These are phyloP conservation scores for Neria commutata DNA, from an alignment of 2,888 invertebrate species.

Conservation along the genomic window DNA sequence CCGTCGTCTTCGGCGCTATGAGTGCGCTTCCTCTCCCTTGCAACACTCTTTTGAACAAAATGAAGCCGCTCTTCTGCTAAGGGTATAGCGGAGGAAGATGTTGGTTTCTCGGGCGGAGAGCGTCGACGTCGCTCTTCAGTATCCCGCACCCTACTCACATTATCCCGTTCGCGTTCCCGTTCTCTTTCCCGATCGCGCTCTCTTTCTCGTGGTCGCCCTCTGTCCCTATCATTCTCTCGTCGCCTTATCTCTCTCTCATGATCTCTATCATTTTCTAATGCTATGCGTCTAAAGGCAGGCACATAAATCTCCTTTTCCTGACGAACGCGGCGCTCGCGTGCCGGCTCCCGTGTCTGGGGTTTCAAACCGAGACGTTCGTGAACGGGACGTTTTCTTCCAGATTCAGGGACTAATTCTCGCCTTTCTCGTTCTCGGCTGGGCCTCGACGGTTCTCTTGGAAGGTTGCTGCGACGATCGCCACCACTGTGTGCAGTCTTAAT, in stretches of 20 bases:
- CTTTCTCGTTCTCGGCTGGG: constrained; percentile 31
- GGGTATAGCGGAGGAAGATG: background rate
- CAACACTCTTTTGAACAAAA: background rate
- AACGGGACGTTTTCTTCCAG: constrained; percentile 56
- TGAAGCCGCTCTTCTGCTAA: background rate
- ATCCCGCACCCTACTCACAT: constrained; percentile 15
- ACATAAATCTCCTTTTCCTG: constrained; percentile 59
- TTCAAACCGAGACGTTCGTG: constrained; percentile 64
- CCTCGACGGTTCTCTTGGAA: too few relatives aligned
- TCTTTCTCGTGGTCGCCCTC: constrained; percentile 31
- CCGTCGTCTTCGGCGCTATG: constrained; percentile 20
- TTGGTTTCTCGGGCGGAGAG: background rate
- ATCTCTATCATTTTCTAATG: constrained; percentile 40
- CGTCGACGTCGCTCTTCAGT: constrained; percentile 14
- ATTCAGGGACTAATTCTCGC: background rate
- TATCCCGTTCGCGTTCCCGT: constrained; percentile 25
- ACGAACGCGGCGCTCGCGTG: constrained; percentile 43
- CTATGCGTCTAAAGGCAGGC: constrained; percentile 53
- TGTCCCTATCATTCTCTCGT: constrained; percentile 23
- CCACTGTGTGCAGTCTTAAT: background rate
- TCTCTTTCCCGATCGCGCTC: constrained; percentile 31
- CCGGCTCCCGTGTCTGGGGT: constrained; percentile 10
- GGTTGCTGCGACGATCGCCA: background rate
- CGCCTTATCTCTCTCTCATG: constrained; percentile 30
- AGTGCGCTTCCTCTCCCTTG: background rate